These are phyloP conservation scores for Arrhopalites spinosus DNA, from an alignment of 2,888 invertebrate species.

Conservation along the genomic window DNA sequence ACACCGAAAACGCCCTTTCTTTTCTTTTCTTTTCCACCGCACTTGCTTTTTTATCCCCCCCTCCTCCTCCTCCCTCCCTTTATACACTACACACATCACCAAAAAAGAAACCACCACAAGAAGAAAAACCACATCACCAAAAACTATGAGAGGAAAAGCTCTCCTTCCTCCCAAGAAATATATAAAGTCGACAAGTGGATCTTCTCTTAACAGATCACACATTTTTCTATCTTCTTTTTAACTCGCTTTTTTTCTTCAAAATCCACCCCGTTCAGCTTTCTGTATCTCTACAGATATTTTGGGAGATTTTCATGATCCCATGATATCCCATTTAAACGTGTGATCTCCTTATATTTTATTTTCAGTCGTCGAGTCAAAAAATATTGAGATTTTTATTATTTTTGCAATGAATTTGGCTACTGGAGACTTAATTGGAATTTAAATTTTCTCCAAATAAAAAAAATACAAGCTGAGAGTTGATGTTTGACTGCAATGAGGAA, in stretches of 20 bases:
- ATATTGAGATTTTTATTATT: too few relatives aligned
- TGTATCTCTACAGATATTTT: neutral
- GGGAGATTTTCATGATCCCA: too few relatives aligned
- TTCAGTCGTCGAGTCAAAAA: too few relatives aligned
- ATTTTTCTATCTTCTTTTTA: constrained; percentile 18
- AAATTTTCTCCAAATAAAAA: too few relatives aligned
- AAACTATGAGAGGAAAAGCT: neutral
- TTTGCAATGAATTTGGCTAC: too few relatives aligned
- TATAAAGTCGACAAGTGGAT: constrained; percentile 13
- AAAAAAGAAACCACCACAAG: constrained; percentile 1
- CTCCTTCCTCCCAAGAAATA: neutral
- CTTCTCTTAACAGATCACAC: constrained; percentile 21
- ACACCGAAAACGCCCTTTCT: constrained; percentile 29
- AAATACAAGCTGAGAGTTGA: too few relatives aligned
- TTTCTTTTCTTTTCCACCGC: neutral
- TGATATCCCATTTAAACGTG: too few relatives aligned
- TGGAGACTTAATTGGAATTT: too few relatives aligned
- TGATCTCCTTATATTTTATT: too few relatives aligned
- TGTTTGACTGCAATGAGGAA: too few relatives aligned
- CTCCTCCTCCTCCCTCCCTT: neutral
- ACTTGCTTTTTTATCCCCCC: neutral
- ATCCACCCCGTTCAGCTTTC: neutral
- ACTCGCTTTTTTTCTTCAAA: neutral
- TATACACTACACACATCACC: neutral
- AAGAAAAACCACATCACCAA: neutral